Conservation (phyloP, 2,888 invertebrate genomes). For the Lepidocyrtoides sp. region DNA sequence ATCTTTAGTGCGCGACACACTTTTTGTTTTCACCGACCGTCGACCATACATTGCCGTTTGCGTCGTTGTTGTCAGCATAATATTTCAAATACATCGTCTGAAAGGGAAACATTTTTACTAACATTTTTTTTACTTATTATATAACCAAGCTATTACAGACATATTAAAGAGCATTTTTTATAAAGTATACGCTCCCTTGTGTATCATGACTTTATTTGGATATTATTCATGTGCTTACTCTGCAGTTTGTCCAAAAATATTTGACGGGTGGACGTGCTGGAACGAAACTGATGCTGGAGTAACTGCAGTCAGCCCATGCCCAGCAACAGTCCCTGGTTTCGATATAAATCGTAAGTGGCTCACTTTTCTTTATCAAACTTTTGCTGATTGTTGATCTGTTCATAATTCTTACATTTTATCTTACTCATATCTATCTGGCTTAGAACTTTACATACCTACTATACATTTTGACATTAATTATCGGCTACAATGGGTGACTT, state of each 20-base stretch:
- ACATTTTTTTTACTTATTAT: background rate
- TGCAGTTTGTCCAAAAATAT: conserved; percentile 86
- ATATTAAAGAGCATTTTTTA: no score
- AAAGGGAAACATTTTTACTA: no score
- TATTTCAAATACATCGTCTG: conserved; percentile 3
- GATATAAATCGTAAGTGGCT: conserved; percentile 85
- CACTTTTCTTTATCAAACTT: background rate
- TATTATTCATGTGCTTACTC: background rate
- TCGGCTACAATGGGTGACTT: background rate
- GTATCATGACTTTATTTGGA: background rate
- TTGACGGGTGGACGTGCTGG: conserved; percentile 88
- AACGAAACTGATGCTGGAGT: conserved; percentile 87
- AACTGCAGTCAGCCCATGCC: conserved; percentile 86
- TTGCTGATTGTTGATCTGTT: background rate
- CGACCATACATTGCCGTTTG: no score
- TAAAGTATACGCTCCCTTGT: no score
- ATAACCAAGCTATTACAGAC: no score
- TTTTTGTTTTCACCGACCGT: no score
- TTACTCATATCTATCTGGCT: background rate
- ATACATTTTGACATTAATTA: background rate
- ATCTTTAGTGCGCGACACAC: no score
- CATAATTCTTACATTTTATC: background rate
- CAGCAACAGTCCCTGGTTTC: conserved; percentile 86
- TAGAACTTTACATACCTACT: background rate
- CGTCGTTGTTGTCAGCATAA: conserved; percentile 57